A percentile compares a stretch with the other conserved stretches of the same genome.
These are phyloP conservation scores for Tiliacea citrago DNA, from an alignment of 2,888 invertebrate genomes.

Conservation along the genomic window DNA sequence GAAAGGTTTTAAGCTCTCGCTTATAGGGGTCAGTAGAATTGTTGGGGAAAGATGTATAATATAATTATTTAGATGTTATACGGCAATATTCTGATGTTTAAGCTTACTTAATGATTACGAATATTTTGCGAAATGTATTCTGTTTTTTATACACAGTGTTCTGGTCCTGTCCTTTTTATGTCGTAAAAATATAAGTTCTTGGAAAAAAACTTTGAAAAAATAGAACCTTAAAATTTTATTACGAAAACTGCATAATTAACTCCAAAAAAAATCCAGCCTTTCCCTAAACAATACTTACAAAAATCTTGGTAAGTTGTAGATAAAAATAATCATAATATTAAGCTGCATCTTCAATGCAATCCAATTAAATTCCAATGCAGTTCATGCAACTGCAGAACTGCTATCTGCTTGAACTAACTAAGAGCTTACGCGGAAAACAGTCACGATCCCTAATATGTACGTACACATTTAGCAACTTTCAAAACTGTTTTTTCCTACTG, in stretches of 20 bases:
- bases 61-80: not conserved
- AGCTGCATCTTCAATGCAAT: not conserved
- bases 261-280: not conserved
- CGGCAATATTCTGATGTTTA: not conserved
- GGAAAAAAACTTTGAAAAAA: not conserved
- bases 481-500: not conserved
- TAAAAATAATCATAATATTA: not conserved
- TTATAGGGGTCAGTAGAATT: conserved; percentile 18
- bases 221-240: not conserved
- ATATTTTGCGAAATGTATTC: too few relatives aligned
- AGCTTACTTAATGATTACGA: too few relatives aligned
- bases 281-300: not conserved
- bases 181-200: not conserved
- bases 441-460: not conserved
- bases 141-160: too few relatives aligned
- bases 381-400: not conserved
- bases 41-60: conserved; percentile 3
- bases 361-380: not conserved
- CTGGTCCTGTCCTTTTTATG: too few relatives aligned
- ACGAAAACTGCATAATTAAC: not conserved
- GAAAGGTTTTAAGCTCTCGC: conserved; percentile 45
- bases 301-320: not conserved
- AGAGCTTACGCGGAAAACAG: not conserved
- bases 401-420: not conserved
- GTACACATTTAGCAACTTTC: not conserved